Base-by-base conservation (phyloP, 2,888 invertebrate species). In the Cephalotes varians region DNA sequence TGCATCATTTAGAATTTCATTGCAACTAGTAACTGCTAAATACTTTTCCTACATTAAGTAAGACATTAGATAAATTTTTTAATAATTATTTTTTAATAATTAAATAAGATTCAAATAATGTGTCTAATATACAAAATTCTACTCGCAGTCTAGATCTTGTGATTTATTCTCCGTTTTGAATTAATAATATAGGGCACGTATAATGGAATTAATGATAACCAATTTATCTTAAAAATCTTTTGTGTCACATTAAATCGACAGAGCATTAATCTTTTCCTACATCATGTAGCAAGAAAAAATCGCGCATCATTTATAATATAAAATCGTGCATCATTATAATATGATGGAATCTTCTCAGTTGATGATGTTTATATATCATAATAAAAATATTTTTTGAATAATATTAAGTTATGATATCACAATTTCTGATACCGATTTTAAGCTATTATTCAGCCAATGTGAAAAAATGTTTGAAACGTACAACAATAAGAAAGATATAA, bases 141-240 rank as follows among this genome's bases (percentile, higher is more conserved):
- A 44, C 34, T 44, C 28, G 18, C 54, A 34, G 56, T 12, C 10
- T 44, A 56, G 15, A 15, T 69, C 21, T n/a, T 44, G n/a, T 37
- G 28, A 21, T 37, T 44, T 69, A 56, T 47, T 67, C 9, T 21
- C 25, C 71, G 40, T 25, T 56, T 25, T 34, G 21, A 65, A 54
- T 18, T 31, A 21, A 28, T 7, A 34, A 71, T 10, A 18, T 25
- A 31, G 21, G 0, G 40, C 44, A 65, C 5, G 10, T 69, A n/a
- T n/a, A 77, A 77, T 77, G 56, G 44, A 44, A 77, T 79, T 77
- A 54, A 71, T 44, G 71, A 69, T 79, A 79, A 79, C 34, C 77
- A 79, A 79, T 77, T 77, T 34, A 44, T 69, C 77, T 44, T 31
- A n/a, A 71, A 37, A 28, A 51, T 71, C 71, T 71, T 69, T 47